Conservation (phyloP, 2,797 vertebrate genomes). For the Zenarchopterus dispar region DNA sequence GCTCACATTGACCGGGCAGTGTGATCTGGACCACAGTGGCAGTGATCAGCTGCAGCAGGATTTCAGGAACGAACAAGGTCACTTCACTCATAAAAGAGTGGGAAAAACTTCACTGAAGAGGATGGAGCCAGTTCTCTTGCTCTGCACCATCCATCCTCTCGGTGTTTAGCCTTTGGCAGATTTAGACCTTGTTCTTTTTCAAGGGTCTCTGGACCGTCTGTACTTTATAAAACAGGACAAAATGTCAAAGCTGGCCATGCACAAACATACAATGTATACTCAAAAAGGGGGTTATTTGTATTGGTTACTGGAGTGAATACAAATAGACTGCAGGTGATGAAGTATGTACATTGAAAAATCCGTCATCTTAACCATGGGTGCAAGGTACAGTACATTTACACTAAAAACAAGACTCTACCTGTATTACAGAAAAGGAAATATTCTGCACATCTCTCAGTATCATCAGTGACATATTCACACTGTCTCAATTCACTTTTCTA, state of each 20-base stretch:
- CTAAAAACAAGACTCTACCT: too few relatives aligned
- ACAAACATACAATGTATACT: background rate
- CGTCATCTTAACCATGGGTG: constrained; percentile 23
- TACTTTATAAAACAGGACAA: constrained; percentile 37
- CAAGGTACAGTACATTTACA: too few relatives aligned
- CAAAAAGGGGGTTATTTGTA: constrained; percentile 3
- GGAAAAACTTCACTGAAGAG: constrained; percentile 26
- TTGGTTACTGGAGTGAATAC: background rate
- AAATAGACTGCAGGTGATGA: constrained; percentile 5
- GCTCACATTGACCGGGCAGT: constrained; percentile 34
- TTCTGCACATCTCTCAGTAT: background rate
- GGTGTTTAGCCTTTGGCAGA: constrained; percentile 39
- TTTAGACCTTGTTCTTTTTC: constrained; percentile 46
- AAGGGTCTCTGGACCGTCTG: constrained; percentile 30
- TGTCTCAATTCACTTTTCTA: constrained; percentile 16
- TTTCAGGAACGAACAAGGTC: constrained; percentile 46
- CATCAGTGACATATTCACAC: constrained; percentile 13
- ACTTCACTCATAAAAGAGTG: constrained; percentile 46
- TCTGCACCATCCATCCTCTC: constrained; percentile 34
- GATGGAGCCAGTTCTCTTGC: constrained; percentile 10
- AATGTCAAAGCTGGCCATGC: constrained; percentile 1
- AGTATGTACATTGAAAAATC: constrained; percentile 10
- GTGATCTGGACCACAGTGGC: constrained; percentile 18
- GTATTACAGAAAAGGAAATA: constrained; percentile 10
- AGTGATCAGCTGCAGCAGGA: constrained; percentile 43